Evolutionary conservation across 2,797 vertebrate species (phyloP).

Genomic region (Cirrhinus mrigala): DNA sequence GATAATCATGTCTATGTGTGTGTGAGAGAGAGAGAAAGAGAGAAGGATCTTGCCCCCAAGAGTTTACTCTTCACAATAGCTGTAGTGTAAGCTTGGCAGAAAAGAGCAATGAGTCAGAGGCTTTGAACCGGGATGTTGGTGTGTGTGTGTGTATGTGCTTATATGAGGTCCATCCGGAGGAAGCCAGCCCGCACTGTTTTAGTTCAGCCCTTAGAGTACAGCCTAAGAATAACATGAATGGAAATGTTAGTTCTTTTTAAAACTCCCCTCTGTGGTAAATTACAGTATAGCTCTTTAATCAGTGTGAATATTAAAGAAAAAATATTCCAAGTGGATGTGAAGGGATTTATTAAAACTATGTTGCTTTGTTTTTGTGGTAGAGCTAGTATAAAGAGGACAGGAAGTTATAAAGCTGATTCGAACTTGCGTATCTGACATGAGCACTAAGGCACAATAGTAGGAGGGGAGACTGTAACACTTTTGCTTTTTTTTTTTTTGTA

Average conservation of each 20-base stretch:
- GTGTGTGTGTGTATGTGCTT: background rate
- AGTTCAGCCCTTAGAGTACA: conserved; percentile 24
- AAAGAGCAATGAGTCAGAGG: conserved; percentile 27
- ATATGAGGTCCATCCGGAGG: conserved; percentile 34
- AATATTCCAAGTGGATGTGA: background rate
- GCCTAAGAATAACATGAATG: conserved; percentile 31
- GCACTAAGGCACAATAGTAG: background rate
- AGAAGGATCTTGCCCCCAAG: conserved; percentile 15
- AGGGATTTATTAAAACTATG: background rate
- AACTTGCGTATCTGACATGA: background rate
- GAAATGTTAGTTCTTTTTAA: conserved; percentile 17
- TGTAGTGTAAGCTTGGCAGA: conserved; percentile 51
- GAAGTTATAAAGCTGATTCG: background rate
- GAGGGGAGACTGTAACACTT: background rate
- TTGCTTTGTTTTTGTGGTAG: background rate
- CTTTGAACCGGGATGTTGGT: conserved; percentile 26
- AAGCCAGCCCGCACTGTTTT: conserved; percentile 22
- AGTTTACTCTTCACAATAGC: conserved; percentile 53
- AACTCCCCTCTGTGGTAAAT: conserved; percentile 1
- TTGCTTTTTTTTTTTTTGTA: background rate
- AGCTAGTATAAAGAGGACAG: background rate
- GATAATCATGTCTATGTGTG: conserved; percentile 39
- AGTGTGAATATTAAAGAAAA: background rate
- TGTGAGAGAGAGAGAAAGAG: conserved; percentile 23
- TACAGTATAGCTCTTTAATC: conserved; percentile 13